Conservation (phyloP, 2,888 invertebrate genomes). For the Orthosia incerta region DNA sequence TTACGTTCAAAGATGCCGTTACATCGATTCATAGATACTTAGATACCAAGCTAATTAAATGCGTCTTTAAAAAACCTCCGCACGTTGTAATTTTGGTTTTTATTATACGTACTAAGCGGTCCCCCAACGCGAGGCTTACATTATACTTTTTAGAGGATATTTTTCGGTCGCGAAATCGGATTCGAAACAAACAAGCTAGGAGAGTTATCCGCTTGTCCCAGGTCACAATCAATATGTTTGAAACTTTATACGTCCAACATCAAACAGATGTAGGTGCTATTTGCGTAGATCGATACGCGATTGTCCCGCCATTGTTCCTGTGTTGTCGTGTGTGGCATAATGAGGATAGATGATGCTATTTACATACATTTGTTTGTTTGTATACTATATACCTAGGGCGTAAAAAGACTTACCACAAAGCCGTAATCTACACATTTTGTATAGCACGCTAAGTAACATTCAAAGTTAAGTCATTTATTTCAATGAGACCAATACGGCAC, state of each 20-base stretch:
- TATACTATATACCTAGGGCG: not conserved
- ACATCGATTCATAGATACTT: too few species aligned
- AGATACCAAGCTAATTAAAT: too few species aligned
- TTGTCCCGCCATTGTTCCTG: constrained; percentile 37
- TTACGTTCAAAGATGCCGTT: too few species aligned
- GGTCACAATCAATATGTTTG: not conserved
- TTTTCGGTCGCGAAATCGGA: too few species aligned
- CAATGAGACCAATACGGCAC: too few species aligned
- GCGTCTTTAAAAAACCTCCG: too few species aligned
- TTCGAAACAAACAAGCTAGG: not conserved
- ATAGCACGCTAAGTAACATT: not conserved
- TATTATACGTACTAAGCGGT: too few species aligned
- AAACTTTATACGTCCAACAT: constrained; percentile 10
- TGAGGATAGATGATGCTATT: constrained; percentile 24
- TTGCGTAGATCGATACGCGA: constrained; percentile 33
- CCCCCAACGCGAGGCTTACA: too few species aligned
- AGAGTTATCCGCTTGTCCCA: too few species aligned
- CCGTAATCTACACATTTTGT: not conserved
- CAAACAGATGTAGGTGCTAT: constrained; percentile 38
- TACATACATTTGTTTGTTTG: constrained; percentile 8
- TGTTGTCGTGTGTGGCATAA: constrained; percentile 25
- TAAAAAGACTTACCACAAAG: not conserved
- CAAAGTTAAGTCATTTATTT: too few species aligned
- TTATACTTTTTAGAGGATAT: too few species aligned
- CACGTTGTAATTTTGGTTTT: too few species aligned